Evolutionary conservation across 2,113 vertebrate species (phyloP), one percentile per base, ranked within the genome.

Genomic region (Ptilorrhoa leucosticta): DNA sequence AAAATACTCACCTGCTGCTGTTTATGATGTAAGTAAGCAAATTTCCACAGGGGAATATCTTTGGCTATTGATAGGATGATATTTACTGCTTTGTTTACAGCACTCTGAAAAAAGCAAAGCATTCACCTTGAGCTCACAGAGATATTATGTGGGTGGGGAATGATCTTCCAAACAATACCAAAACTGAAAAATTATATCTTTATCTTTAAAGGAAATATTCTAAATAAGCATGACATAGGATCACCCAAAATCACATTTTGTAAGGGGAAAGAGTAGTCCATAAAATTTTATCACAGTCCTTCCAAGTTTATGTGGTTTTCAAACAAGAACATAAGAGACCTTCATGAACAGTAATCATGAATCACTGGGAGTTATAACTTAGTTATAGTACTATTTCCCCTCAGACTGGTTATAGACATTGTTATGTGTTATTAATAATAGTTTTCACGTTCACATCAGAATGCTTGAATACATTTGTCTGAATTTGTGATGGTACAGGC

Each of bases 41-140:
- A 98, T 26, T 96, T 98, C 98, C 98, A 99, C 73, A 98, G 89
- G 17, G 98, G 98, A 72, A 98, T 95, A 86, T 98, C 97, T 95
- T 97, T 98, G 57, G 98, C 96, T 79, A 95, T 89, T 26, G 98
- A 98, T 66, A 99, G 51, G 18, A 98, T 65, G 2, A 93, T 91
- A 75, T 94, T 97, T 90, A 98, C 97, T 87, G 97, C 96, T 96
- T 96, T 98, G 84, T 98, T 98, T 56, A 98, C 97, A 39, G 96
- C 85, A 64, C 68, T 95, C 98, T 99, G 96, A 87, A 96, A 97
- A 91, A 70, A 86, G 51, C 7, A 58, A 80, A 95, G 84, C 27
- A 90, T 76, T 80, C 30, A 82, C 14, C 40, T 69, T 94, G 14
- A 94, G 45, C 47, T 91, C 47, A 61, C 4, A 56, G 31, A 76